Percentiles rank a stretch among this genome's conserved stretches.
Evolutionary conservation across 2,797 vertebrate species (phyloP).

Genomic region (Tokudaia muenninki): DNA sequence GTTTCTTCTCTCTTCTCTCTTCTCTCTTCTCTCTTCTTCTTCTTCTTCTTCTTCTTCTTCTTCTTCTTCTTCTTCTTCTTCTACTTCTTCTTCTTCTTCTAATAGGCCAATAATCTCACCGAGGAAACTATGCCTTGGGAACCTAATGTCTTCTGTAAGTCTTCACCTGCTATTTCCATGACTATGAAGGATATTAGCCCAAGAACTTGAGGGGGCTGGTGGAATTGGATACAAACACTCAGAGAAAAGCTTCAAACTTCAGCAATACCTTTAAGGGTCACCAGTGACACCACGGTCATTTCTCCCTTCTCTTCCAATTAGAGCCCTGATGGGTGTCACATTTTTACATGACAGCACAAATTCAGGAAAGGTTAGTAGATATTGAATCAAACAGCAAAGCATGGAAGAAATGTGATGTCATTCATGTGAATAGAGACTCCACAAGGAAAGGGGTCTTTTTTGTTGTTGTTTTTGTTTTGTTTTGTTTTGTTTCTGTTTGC

Average conservation of each 20-base stretch:
- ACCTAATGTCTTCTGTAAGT: not conserved
- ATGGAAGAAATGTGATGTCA: not conserved
- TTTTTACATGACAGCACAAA: not conserved
- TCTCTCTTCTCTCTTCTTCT: rapidly evolving
- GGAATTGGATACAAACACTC: not conserved
- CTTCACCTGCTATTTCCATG: not conserved
- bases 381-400: not conserved
- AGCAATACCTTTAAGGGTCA: not conserved
- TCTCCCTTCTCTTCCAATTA: not conserved
- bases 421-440: not conserved
- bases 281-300: not conserved
- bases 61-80: not conserved
- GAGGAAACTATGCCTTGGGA: not conserved
- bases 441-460: not conserved
- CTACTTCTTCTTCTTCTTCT: not conserved
- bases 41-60: not conserved
- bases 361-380: not conserved
- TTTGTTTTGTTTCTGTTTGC: not conserved
- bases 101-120: not conserved
- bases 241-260: not conserved
- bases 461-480: not conserved
- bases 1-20: rapidly evolving
- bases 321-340: not conserved
- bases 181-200: not conserved
- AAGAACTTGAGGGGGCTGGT: not conserved